Conservation (phyloP, 2,113 vertebrate species). For the Phylloscopus whistleri region DNA sequence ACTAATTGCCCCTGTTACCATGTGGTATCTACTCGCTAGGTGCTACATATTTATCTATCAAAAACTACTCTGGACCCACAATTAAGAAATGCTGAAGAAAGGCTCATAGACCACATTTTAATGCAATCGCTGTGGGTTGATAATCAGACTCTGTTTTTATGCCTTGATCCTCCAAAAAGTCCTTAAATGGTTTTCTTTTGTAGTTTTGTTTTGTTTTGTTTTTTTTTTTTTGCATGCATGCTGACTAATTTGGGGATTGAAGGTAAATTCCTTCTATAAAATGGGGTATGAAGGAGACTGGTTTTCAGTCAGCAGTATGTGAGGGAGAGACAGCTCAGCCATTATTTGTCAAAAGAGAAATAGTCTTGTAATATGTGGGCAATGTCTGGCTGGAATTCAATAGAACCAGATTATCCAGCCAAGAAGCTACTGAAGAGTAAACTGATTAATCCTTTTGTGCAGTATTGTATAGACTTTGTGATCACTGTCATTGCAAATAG, state of each 20-base stretch:
- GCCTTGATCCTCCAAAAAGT: neutral
- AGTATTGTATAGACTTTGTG: neutral
- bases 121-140: neutral
- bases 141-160: neutral
- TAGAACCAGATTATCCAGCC: neutral
- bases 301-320: neutral
- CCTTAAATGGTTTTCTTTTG: neutral
- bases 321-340: constrained; percentile 7
- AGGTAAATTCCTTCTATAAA: constrained; percentile 13
- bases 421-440: neutral
- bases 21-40: neutral
- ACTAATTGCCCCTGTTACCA: neutral
- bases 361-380: neutral
- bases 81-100: neutral
- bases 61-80: neutral
- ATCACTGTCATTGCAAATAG: neutral
- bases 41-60: neutral
- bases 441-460: neutral
- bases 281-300: neutral
- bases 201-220: neutral
- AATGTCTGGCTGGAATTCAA: neutral
- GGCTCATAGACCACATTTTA: neutral
- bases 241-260: neutral
- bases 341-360: constrained; percentile 6
- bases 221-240: neutral